phyloP scores from a whole-genome alignment of 2,888 invertebrate species.

The Anoncus sp. region DNA sequence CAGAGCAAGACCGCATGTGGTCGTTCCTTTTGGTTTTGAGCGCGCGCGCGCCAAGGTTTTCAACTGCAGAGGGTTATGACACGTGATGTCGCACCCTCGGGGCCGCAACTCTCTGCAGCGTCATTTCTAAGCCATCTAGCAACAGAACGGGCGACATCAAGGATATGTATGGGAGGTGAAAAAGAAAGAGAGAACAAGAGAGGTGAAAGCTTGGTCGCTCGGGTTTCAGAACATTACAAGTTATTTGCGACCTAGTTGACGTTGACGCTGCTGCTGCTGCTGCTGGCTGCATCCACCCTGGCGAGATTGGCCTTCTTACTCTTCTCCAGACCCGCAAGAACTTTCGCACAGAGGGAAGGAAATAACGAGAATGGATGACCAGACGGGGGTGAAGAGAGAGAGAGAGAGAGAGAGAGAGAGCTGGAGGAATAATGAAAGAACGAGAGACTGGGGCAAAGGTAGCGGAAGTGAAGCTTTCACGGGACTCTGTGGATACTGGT shows the following conservation, averaged over 20 bases:
- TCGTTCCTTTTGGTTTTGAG: slow-evolving; percentile 14
- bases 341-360: slow-evolving; percentile 55
- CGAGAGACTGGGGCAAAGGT: slow-evolving; percentile 12
- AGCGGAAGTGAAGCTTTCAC: slow-evolving; percentile 36
- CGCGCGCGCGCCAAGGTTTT: slow-evolving; percentile 34
- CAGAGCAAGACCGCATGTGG: background rate
- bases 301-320: slow-evolving; percentile 63
- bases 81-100: slow-evolving; percentile 41
- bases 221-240: slow-evolving; percentile 62
- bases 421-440: slow-evolving; percentile 42
- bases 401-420: slow-evolving; percentile 1
- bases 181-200: slow-evolving; percentile 44
- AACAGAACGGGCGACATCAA: slow-evolving; percentile 14
- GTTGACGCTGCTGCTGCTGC: slow-evolving; percentile 41
- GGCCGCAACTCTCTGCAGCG: slow-evolving; percentile 15
- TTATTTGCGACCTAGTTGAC: slow-evolving; percentile 64
- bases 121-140: slow-evolving; percentile 42
- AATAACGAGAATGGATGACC: slow-evolving; percentile 68
- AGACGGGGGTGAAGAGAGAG: slow-evolving; percentile 28
- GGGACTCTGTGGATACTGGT: slow-evolving; percentile 27
- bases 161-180: slow-evolving; percentile 18
- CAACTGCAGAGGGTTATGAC: slow-evolving; percentile 49
- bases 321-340: slow-evolving; percentile 61
- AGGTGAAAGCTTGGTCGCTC: slow-evolving; percentile 51
- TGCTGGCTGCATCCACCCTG: slow-evolving; percentile 48